Evolutionary conservation across 2,888 invertebrate species (phyloP).

Genomic region (Pandemis corylana): DNA sequence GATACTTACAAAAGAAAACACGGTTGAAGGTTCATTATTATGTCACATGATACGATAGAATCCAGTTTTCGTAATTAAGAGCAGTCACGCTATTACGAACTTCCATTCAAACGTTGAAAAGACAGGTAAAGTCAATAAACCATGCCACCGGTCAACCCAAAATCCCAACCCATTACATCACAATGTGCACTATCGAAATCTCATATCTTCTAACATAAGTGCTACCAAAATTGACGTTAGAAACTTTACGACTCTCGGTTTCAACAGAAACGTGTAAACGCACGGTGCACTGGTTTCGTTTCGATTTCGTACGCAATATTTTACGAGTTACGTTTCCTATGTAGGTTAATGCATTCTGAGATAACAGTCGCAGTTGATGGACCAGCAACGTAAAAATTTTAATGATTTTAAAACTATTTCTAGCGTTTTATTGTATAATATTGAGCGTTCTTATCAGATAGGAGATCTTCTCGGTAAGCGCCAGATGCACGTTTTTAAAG

Average conservation of each 20-base stretch:
- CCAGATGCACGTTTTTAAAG: conserved; percentile 8
- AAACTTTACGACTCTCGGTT: conserved; percentile 69
- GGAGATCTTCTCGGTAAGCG: neutral
- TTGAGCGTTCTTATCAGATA: neutral
- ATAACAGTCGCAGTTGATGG: conserved; percentile 58
- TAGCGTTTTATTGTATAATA: conserved; percentile 17
- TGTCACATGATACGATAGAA: conserved; percentile 28
- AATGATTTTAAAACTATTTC: conserved; percentile 21
- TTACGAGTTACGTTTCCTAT: conserved; percentile 70
- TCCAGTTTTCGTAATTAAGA: conserved; percentile 25
- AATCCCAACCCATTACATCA: conserved; percentile 41
- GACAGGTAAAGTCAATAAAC: conserved; percentile 49
- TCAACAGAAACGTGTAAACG: conserved; percentile 71
- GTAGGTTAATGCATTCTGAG: conserved; percentile 75
- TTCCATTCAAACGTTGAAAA: conserved; percentile 48
- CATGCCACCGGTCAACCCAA: conserved; percentile 52
- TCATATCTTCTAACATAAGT: conserved; percentile 54
- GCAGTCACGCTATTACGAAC: conserved; percentile 3
- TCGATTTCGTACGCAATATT: conserved; percentile 68
- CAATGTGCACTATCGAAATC: conserved; percentile 54
- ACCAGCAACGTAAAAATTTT: conserved; percentile 36
- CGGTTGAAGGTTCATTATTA: conserved; percentile 12
- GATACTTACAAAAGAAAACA: neutral
- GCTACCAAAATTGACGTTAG: conserved; percentile 56
- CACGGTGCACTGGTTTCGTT: conserved; percentile 70